A percentile compares a stretch with the other conserved stretches of the same genome.
phyloP scores from a whole-genome alignment of 2,797 vertebrate species.

The Serranus cabrilla region DNA sequence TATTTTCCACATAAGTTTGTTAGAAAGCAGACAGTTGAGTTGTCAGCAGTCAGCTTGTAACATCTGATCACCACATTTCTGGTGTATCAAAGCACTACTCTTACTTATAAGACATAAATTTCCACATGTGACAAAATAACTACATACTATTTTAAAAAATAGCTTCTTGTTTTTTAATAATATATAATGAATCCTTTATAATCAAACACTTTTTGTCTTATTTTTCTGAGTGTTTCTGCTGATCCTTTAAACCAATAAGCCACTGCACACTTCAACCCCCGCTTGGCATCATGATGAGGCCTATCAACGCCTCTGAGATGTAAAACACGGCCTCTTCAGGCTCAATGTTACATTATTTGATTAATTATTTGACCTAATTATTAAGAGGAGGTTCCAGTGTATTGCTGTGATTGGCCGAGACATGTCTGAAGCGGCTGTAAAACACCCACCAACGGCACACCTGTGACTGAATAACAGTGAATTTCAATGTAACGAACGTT shows the following conservation, averaged over 20 bases:
- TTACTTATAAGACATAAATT: not conserved
- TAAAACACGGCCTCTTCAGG: constrained; percentile 65
- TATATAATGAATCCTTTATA: not conserved
- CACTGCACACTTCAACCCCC: constrained; percentile 49
- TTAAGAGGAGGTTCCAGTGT: constrained; percentile 25
- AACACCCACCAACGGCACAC: constrained; percentile 65
- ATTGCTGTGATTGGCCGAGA: constrained; percentile 43
- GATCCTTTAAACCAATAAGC: constrained; percentile 58
- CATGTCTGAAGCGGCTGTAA: constrained; percentile 56
- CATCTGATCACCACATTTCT: constrained; percentile 32
- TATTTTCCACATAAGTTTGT: constrained; percentile 19
- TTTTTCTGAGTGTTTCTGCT: constrained; percentile 8
- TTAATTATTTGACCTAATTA: constrained; percentile 71
- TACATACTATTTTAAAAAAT: not conserved
- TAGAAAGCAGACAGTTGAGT: constrained; percentile 8
- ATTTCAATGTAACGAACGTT: constrained; percentile 54
- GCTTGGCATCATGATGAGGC: constrained; percentile 68
- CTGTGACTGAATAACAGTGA: constrained; percentile 64
- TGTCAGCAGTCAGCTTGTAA: constrained; percentile 14
- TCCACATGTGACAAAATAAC: not conserved
- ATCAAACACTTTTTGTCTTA: not conserved
- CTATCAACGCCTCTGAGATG: constrained; percentile 80
- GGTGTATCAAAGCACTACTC: constrained; percentile 4
- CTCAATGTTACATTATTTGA: constrained; percentile 67
- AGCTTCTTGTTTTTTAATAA: not conserved